Evolutionary conservation across 1,140 invertebrate species (phyloP), one percentile per base, ranked within the genome.

Genomic region (Copidosoma floridanum): DNA sequence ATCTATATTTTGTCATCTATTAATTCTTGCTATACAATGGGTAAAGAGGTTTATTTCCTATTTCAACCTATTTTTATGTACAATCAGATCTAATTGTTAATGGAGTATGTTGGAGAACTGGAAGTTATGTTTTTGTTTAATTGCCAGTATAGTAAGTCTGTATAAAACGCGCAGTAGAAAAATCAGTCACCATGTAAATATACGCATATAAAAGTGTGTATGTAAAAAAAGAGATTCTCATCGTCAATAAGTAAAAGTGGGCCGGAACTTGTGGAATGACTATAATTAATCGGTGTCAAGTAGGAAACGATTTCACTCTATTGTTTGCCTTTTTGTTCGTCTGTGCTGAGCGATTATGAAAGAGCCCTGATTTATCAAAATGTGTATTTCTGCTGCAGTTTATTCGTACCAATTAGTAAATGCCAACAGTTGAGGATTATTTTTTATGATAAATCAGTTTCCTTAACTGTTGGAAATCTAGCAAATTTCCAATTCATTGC

Each of bases 111-210:
- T n/a, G n/a, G n/a, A n/a, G n/a, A n/a, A n/a, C n/a, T n/a, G n/a
- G n/a, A n/a, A 46, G n/a, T 23, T 47, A 54, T 27, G 32, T 3
- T 40, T 26, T 53, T 7, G 40, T n/a, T n/a, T n/a, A n/a, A n/a
- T n/a, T 35, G 29, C 10, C 18, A 52, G 21, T 37, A 16, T 47
- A 35, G n/a, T 58, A 59, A n/a, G 29, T 18, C 23, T 54, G n/a
- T 60, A 47, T 48, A 60, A 54, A 60, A 40, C 38, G 26, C 12
- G 40, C 7, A 20, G 20, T 52, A 53, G 27, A 59, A 52, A 59
- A 59, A 54, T 60, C 50, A 61, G 50, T 59, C 57, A 59, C 48
- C 48, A 37, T 59, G 35, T 44, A 51, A 29, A 55, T 8, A n/a
- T 18, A 10, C 16, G 43, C 11, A 50, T 50, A 48, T 44, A 61